Evolutionary conservation across 2,888 invertebrate species (phyloP).

Genomic region (Endotricha flammealis): DNA sequence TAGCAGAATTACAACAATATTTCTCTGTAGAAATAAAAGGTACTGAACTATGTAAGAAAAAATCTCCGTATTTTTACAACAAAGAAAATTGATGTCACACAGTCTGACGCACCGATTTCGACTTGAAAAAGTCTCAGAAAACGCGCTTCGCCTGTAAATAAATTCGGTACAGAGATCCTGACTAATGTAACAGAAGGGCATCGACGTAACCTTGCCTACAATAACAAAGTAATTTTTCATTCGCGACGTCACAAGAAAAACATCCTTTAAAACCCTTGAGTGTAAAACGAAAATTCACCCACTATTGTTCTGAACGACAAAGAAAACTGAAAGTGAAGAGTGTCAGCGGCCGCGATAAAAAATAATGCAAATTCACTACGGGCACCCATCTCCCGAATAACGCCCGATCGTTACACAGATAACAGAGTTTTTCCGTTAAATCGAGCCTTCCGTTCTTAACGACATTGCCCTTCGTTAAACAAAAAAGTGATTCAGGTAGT

Average conservation of each 20-base stretch:
- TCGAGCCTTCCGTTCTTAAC: slow-evolving; percentile 56
- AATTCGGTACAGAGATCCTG: not conserved
- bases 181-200: slow-evolving; percentile 19
- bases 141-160: not conserved
- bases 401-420: slow-evolving; percentile 65
- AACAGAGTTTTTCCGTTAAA: slow-evolving; percentile 68
- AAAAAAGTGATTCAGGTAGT: slow-evolving; percentile 67
- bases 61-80: no score
- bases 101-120: no score
- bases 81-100: no score
- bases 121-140: no score
- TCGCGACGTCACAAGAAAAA: slow-evolving; percentile 36
- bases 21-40: no score
- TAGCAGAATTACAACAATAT: no score
- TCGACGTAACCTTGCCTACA: slow-evolving; percentile 23
- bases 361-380: slow-evolving; percentile 70
- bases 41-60: no score
- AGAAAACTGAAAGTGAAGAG: slow-evolving; percentile 47
- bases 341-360: slow-evolving; percentile 59
- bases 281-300: slow-evolving; percentile 50
- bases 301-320: slow-evolving; percentile 56
- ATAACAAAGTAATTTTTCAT: slow-evolving; percentile 65
- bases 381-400: slow-evolving; percentile 45
- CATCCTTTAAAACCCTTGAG: slow-evolving; percentile 41
- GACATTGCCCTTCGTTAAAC: slow-evolving; percentile 59